phyloP scores from a whole-genome alignment of 2,113 vertebrate species.

The Dascyllus trimaculatus region DNA sequence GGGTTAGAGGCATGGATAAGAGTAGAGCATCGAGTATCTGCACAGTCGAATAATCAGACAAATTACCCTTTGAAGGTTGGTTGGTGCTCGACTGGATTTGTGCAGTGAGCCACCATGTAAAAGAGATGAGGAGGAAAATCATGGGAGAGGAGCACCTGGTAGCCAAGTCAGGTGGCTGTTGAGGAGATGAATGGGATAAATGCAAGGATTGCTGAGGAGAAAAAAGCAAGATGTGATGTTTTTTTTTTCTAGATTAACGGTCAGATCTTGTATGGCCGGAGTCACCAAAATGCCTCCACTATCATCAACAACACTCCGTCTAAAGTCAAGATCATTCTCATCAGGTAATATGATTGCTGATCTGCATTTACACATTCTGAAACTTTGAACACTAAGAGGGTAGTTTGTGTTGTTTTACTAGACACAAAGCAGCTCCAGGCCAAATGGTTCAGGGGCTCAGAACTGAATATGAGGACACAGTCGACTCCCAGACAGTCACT shows the following conservation, averaged over 20 bases:
- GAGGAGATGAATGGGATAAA: not conserved
- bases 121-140: slow-evolving; percentile 31
- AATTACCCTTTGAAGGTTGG: slow-evolving; percentile 59
- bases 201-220: not conserved
- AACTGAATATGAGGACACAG: slow-evolving; percentile 73
- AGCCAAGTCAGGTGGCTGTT: not conserved
- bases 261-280: slow-evolving; percentile 94
- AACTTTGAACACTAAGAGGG: not conserved
- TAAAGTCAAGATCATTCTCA: slow-evolving; percentile 94
- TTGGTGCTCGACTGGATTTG: slow-evolving; percentile 21
- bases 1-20: slow-evolving; percentile 27
- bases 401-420: slow-evolving; percentile 61
- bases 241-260: slow-evolving; percentile 91
- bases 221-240: not conserved
- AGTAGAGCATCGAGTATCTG: not conserved
- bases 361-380: not conserved
- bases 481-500: slow-evolving; percentile 54
- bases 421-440: slow-evolving; percentile 88
- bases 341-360: slow-evolving; percentile 85
- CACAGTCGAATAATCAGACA: slow-evolving; percentile 43
- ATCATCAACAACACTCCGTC: slow-evolving; percentile 91
- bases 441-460: slow-evolving; percentile 86
- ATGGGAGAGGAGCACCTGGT: slow-evolving; percentile 2
- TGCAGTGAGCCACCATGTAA: slow-evolving; percentile 22
- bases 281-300: slow-evolving; percentile 93